These are phyloP conservation scores for Morbakka virulenta DNA, from an alignment of 30 jellyfish, hydroid and myxozoan genomes.

Conservation along the genomic window DNA sequence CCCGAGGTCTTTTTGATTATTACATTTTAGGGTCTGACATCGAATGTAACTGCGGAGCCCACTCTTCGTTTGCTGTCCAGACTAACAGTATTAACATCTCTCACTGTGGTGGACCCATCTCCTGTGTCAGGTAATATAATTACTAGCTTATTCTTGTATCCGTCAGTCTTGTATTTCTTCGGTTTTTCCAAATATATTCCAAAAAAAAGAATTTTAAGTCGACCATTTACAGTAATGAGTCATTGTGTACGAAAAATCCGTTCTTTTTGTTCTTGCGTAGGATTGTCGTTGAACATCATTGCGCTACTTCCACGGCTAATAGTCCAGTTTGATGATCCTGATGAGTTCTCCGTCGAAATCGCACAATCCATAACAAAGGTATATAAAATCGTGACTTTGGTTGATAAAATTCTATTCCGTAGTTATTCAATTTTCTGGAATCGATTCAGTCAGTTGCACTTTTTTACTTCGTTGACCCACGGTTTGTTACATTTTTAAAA, in stretches of 20 bases:
- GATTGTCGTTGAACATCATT: constrained; percentile 81
- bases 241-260: too few relatives aligned
- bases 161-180: too few relatives aligned
- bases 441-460: too few relatives aligned
- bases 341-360: constrained; percentile 67
- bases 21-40: constrained; percentile 97
- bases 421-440: too few relatives aligned
- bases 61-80: constrained; percentile 79
- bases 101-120: constrained; percentile 91
- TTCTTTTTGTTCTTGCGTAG: constrained; percentile 8
- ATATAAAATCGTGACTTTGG: too few relatives aligned
- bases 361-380: constrained; percentile 80
- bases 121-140: constrained; percentile 79
- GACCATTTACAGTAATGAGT: too few relatives aligned
- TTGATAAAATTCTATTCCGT: too few relatives aligned
- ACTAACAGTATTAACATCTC: constrained; percentile 72
- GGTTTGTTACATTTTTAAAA: too few relatives aligned
- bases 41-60: constrained; percentile 89
- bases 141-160: not conserved
- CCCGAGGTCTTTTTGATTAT: too few relatives aligned
- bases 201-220: too few relatives aligned
- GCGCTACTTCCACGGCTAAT: constrained; percentile 88
- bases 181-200: too few relatives aligned
- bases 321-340: constrained; percentile 81
- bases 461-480: too few relatives aligned